These are phyloP conservation scores for Seladonia tumulorum DNA, from an alignment of 2,888 invertebrate species.

Conservation along the genomic window DNA sequence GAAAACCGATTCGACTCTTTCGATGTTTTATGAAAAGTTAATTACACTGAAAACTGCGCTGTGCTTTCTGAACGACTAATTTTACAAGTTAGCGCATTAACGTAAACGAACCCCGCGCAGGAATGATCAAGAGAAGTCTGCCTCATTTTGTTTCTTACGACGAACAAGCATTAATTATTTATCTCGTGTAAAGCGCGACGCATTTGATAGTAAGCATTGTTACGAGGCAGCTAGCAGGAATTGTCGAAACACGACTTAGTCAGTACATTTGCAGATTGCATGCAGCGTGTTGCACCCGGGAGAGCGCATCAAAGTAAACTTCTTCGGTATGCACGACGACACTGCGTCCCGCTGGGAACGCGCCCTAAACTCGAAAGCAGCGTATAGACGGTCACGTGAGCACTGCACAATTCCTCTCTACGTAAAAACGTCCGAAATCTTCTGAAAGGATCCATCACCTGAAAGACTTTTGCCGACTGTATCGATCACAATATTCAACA, in stretches of 20 bases:
- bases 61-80: not conserved
- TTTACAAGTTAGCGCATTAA: not conserved
- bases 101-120: not conserved
- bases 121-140: not conserved
- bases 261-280: conserved; percentile 68
- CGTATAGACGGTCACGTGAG: conserved; percentile 1
- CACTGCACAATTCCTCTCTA: conserved; percentile 20
- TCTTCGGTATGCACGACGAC: conserved; percentile 56
- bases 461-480: conserved; percentile 1
- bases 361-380: conserved; percentile 23
- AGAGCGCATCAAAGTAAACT: conserved; percentile 64
- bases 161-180: not conserved
- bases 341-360: conserved; percentile 37
- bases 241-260: conserved; percentile 37
- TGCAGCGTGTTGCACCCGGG: conserved; percentile 42
- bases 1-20: too few relatives aligned
- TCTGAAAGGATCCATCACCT: not conserved
- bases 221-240: conserved; percentile 8
- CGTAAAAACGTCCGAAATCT: conserved; percentile 24
- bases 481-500: conserved; percentile 14
- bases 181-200: not conserved
- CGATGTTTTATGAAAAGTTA: too few relatives aligned
- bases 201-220: conserved; percentile 14
- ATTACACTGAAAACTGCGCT: not conserved
- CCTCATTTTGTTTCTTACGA: not conserved